Conservation (phyloP, 1,140 invertebrate species). For the Chymomyza costata region DNA sequence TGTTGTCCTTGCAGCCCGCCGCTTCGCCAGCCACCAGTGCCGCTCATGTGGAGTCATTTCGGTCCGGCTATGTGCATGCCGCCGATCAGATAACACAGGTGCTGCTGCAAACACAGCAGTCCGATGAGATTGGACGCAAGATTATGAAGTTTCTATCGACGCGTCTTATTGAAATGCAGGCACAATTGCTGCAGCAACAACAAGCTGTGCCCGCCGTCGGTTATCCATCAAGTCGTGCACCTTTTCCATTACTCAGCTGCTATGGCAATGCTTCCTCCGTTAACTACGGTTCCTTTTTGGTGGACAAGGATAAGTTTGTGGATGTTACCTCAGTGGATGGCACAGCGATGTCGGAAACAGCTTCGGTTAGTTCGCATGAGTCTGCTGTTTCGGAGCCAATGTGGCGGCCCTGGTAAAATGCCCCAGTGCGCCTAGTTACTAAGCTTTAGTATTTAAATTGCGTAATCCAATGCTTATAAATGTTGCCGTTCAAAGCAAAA, state of each 20-base stretch:
- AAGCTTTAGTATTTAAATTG: conserved; percentile 57
- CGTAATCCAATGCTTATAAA: too few relatives aligned
- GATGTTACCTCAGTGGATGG: conserved; percentile 70
- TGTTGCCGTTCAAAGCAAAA: conserved; percentile 28
- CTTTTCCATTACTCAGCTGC: conserved; percentile 50
- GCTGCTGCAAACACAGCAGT: conserved; percentile 84
- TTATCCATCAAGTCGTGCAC: conserved; percentile 32
- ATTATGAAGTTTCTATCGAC: conserved; percentile 91
- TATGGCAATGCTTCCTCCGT: conserved; percentile 40
- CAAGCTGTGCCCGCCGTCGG: conserved; percentile 40
- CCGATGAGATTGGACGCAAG: conserved; percentile 85
- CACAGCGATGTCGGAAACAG: conserved; percentile 55
- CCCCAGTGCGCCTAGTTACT: conserved; percentile 26
- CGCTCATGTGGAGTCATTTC: conserved; percentile 86
- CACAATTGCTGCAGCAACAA: conserved; percentile 57
- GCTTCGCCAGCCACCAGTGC: conserved; percentile 36
- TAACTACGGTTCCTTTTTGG: conserved; percentile 48
- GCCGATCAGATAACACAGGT: conserved; percentile 93
- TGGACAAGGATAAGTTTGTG: conserved; percentile 62
- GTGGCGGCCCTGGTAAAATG: conserved; percentile 64
- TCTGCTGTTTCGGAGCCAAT: conserved; percentile 60
- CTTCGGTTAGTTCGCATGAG: conserved; percentile 60
- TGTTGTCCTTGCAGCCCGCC: conserved; percentile 68
- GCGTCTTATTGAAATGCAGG: conserved; percentile 81
- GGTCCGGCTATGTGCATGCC: conserved; percentile 93